Base-by-base conservation (phyloP, 2,113 vertebrate species). In the Clarias macrocephalus region DNA sequence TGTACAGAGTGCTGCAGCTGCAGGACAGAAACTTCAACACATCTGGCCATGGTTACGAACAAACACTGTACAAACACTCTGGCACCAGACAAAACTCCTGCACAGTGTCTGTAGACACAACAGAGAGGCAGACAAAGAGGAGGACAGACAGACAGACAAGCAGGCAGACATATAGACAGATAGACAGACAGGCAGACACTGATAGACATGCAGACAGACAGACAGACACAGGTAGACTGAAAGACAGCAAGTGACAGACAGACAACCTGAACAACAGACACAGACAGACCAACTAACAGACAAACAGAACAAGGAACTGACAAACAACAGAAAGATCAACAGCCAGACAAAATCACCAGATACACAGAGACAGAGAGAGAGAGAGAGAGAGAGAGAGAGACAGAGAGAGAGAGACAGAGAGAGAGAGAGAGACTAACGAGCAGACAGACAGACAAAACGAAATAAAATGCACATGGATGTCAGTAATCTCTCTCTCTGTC, bases 201-300 rank as follows among this genome's bases (percentile, higher is more conserved):
- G n/a, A n/a, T n/a, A n/a, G 15, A 18, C 12, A 70, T 1, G 7
- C 28, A 68, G 11, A n/a, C 3, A 48, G 48, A 48, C 6, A 48
- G 3, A 30, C 0, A 30, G 0, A 68, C 1, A 30, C 66, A 70
- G 30, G 30, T 3, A 19, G 2, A 25, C 2, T 37, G 16, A 33
- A 10, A 3, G n/a, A 28, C 3, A 28, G 5, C 13, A 70, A 1
- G 7, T 30, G 3, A n/a, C 3, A 1, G 7, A 48, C 0, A 7
- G 3, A 28, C 10, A 30, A 33, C 33, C 33, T 33, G 33, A 33
- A 5, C 5, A 5, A 3, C 12, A 62, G 60, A 1, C 16, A 16
- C 62, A 68, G 1, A 68, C 1, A 30, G 6, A 48, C 42, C 2
- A 25, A 25, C 2, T 13, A 13, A 13, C 65, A 66, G 10, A 65